These are phyloP conservation scores for Margarornis squamiger DNA, from an alignment of 2,797 vertebrate genomes.

Conservation along the genomic window DNA sequence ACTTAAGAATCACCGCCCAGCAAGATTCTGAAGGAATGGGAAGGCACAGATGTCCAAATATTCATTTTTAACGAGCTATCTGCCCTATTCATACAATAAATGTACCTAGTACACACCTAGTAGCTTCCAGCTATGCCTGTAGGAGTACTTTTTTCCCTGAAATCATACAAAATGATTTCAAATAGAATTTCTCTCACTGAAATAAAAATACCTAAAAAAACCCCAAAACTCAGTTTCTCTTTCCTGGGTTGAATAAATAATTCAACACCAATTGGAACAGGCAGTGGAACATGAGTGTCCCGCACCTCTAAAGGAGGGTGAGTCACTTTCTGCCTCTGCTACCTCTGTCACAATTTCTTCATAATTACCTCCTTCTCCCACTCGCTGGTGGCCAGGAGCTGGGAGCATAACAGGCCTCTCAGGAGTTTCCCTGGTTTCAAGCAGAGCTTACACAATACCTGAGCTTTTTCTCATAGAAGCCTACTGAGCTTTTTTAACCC, in stretches of 20 bases:
- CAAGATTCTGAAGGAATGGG: background rate
- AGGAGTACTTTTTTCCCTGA: background rate
- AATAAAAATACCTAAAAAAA: background rate
- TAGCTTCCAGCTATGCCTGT: background rate
- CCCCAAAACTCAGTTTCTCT: background rate
- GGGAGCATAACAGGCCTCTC: background rate
- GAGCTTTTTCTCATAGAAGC: background rate
- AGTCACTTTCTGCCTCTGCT: background rate
- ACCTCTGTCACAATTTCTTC: background rate
- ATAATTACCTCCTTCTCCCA: background rate
- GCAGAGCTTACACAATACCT: background rate
- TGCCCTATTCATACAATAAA: background rate
- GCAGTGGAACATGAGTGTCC: background rate
- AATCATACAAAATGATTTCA: slow-evolving; percentile 2
- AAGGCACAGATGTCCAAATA: background rate
- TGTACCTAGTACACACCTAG: background rate
- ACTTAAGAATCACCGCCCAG: background rate
- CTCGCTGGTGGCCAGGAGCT: background rate
- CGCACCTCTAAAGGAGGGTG: background rate
- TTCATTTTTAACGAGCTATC: background rate
- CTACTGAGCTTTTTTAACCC: background rate
- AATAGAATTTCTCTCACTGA: background rate
- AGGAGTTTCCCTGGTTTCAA: background rate
- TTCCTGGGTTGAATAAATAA: slow-evolving; percentile 18
- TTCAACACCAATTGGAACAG: background rate